Evolutionary conservation across 2,113 vertebrate genomes (phyloP), one percentile per base, ranked within the genome.

Genomic region (Passer domesticus): DNA sequence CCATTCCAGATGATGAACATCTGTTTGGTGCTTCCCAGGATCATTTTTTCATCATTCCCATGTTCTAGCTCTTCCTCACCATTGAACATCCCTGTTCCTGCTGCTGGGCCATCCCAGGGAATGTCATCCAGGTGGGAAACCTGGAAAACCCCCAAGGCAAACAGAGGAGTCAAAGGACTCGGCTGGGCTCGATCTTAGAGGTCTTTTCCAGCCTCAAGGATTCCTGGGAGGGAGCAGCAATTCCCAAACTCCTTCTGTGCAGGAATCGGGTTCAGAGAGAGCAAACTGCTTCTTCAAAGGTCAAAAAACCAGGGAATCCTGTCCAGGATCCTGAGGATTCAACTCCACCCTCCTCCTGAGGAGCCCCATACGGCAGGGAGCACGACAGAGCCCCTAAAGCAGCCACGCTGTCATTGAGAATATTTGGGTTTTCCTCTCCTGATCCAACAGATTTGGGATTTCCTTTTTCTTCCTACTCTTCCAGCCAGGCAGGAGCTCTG

Each of bases 41-140:
- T 10, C 49, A n/a, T n/a, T n/a, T n/a, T n/a, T n/a, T n/a, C n/a
- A 0, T 13, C n/a, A 10, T 64, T 68, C 92, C 78, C 86, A 8
- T 0, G 0, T 31, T 8, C 68, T 22, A 15, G 15, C 76, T 35
- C 49, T 25, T 6, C 8, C 8, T 35, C 68, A 17, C 7, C 6
- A 1, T 1, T 6, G 6, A 6, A 7, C 53, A 6, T 15, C 10
- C 2, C 89, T 10, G 2, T 25, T 7, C 58, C 24, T 7, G 2
- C 58, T 13, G 1, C 64, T 15, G 66, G 66, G 7, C 47, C 79
- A 4, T 7, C 33, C 27, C 39, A 44, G 68, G 49, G 46, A 49
- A 56, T 28, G 30, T 1, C 60, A 30, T 9, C 60, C 76, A 7
- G 14, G 24, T 20, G 63, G 77, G 7, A 46, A 68, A n/a, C 1